Conservation (phyloP, 2,888 invertebrate species). For the Noctua comes region DNA sequence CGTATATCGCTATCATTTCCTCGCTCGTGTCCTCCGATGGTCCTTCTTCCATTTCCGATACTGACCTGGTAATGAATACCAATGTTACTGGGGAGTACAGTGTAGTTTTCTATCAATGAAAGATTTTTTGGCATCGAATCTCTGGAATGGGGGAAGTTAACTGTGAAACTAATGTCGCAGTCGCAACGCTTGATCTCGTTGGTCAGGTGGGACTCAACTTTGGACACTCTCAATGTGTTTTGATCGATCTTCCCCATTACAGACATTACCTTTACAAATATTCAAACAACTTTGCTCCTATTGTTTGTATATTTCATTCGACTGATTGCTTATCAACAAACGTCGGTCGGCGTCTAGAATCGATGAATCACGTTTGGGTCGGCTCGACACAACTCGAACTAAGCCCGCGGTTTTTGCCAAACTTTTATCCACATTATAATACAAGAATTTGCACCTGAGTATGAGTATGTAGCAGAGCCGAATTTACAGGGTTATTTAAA, state of each 20-base stretch:
- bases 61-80: constrained; percentile 70
- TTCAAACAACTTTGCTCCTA: neutral
- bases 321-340: neutral
- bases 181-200: too few species aligned
- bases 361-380: neutral
- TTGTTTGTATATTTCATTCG: neutral
- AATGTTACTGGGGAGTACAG: neutral
- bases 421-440: neutral
- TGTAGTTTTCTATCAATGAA: neutral
- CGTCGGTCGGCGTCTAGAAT: neutral
- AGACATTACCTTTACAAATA: neutral
- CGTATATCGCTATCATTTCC: constrained; percentile 79
- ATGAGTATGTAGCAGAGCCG: neutral
- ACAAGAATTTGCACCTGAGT: neutral
- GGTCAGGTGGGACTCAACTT: neutral
- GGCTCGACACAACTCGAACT: neutral
- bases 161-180: neutral
- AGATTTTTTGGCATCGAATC: neutral
- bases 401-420: neutral
- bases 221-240: neutral
- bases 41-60: constrained; percentile 76
- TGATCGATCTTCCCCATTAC: neutral
- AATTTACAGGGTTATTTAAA: too few species aligned
- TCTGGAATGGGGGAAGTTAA: neutral
- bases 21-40: constrained; percentile 74